Percentiles rank a stretch among this genome's conserved stretches.
Conservation (phyloP, 2,888 invertebrate species). For the Drosophila parthenogenetica region DNA sequence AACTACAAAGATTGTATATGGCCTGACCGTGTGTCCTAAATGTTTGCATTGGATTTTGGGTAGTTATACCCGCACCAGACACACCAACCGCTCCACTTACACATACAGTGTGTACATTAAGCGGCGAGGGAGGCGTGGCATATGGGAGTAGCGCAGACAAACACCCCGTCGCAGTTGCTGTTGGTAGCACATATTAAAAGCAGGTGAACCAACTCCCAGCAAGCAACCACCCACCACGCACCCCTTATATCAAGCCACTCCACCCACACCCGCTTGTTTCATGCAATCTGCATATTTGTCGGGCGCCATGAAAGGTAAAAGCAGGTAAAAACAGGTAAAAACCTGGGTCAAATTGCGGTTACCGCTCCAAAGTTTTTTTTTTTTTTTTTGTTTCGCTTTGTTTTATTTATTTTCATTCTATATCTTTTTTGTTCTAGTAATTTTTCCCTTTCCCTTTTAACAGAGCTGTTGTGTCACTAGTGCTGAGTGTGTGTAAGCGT, state of each 20-base stretch:
- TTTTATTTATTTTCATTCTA: conserved; percentile 21
- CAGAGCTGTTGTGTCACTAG: conserved; percentile 37
- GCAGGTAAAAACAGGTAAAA: conserved; percentile 75
- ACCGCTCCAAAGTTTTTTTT: conserved; percentile 43
- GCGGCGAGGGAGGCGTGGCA: conserved; percentile 23
- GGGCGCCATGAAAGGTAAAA: conserved; percentile 66
- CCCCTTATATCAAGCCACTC: background rate
- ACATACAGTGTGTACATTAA: conserved; percentile 51
- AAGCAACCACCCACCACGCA: background rate
- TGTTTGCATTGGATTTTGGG: conserved; percentile 60
- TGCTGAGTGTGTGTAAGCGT: conserved; percentile 44
- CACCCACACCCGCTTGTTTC: conserved; percentile 9
- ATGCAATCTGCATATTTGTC: conserved; percentile 79
- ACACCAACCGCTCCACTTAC: conserved; percentile 3
- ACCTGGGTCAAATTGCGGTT: conserved; percentile 78
- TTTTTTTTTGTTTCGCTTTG: conserved; percentile 21
- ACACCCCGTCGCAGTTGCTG: conserved; percentile 31
- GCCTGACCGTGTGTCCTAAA: conserved; percentile 20
- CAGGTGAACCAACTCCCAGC: conserved; percentile 39
- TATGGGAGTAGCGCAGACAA: conserved; percentile 9
- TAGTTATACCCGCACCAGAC: conserved; percentile 48
- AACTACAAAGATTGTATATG: conserved; percentile 40
- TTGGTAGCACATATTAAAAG: conserved; percentile 70
- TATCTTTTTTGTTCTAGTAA: conserved; percentile 6
- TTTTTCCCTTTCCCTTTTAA: conserved; percentile 21